Evolutionary conservation across 2,888 invertebrate species (phyloP), one percentile per base, ranked within the genome.

Genomic region (Ferdinandea cuprea): DNA sequence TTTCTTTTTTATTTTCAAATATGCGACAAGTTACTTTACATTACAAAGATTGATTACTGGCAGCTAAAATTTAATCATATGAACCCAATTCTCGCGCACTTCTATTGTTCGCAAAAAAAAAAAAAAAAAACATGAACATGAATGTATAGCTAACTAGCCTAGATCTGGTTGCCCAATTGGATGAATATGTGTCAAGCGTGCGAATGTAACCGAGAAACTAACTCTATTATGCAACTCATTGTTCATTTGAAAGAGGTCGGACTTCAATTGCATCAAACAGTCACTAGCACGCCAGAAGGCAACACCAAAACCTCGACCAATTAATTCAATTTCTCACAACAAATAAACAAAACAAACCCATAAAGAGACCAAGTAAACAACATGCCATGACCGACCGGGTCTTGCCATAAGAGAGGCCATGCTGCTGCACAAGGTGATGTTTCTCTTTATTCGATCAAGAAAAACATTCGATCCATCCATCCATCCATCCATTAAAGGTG

Each of bases 301-400:
- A 74, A 15, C 30, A 58, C 52, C 59, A 59, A 52, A 76, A 52
- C 59, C 71, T 56, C 61, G 7, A 37, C 58, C 72, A 83, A 83
- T 78, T 83, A 72, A 78, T 78, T 78, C 68, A 28, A 58, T 68
- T 83, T 83, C 83, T 72, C 83, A 72, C 78, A 83, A n/a, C n/a
- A n/a, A n/a, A n/a, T n/a, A n/a, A n/a, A n/a, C n/a, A n/a, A n/a
- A 21, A 42, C 42, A 54, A 48, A 50, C 54, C 83, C 72, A 83
- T 68, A 71, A 37, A 72, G 54, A 81, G 71, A 71, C 71, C 65
- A 54, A 17, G 30, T 37, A 54, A 72, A 56, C 66, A 61, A 30
- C 61, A 77, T 72, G 50, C 78, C 83, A 78, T 30, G 66, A 66
- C 68, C 54, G 66, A 66, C 68, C 54, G 63, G 63, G 56, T 50